A percentile compares a stretch with the other conserved stretches of the same genome.
phyloP scores from a whole-genome alignment of 2,113 vertebrate genomes.

The Cochlearius cochlearius region DNA sequence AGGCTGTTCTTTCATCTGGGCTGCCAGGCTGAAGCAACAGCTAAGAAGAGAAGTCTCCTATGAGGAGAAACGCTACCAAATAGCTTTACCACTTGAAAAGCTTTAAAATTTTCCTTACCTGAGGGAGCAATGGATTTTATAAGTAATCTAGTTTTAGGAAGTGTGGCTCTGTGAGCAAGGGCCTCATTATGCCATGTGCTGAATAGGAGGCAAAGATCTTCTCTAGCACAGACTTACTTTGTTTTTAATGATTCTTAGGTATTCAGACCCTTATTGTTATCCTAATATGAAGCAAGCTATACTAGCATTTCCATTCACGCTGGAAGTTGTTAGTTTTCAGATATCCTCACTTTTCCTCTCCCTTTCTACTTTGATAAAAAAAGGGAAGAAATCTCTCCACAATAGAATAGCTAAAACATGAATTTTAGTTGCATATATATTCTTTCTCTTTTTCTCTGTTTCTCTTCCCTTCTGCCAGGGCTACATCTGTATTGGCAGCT shows the following conservation, averaged over 20 bases:
- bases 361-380: not conserved
- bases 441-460: not conserved
- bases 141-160: slow-evolving; percentile 8
- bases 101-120: slow-evolving; percentile 13
- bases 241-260: not conserved
- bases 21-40: not conserved
- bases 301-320: not conserved
- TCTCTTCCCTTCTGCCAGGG: not conserved
- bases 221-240: not conserved
- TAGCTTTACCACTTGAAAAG: slow-evolving; percentile 2
- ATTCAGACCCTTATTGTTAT: not conserved
- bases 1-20: slow-evolving; percentile 10
- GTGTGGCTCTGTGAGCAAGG: not conserved
- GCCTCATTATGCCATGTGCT: not conserved
- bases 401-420: not conserved
- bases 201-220: not conserved
- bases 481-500: not conserved
- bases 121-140: slow-evolving; percentile 7
- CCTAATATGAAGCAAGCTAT: not conserved
- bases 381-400: not conserved
- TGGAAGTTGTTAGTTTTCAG: not conserved
- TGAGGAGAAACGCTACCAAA: not conserved
- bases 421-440: not conserved
- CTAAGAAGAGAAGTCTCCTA: slow-evolving; percentile 6
- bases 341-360: not conserved